Percentiles rank a stretch among this genome's conserved stretches.
phyloP scores from a whole-genome alignment of 2,113 vertebrate species.

The Cyrtonyx montezumae region DNA sequence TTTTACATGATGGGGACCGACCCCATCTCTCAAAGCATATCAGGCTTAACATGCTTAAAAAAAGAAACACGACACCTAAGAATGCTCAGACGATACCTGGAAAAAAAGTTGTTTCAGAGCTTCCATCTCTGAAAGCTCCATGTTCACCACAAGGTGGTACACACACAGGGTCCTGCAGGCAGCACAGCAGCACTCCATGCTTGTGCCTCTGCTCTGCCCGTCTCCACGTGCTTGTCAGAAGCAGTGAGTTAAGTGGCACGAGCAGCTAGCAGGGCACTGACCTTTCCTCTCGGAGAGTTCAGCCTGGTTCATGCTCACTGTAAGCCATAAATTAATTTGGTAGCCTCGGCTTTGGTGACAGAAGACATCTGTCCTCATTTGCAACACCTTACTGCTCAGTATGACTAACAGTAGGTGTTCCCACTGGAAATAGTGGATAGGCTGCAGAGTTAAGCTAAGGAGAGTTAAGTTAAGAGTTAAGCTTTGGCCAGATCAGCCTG shows the following conservation, averaged over 20 bases:
- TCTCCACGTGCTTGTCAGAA: not conserved
- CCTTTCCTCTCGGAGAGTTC: conserved; percentile 21
- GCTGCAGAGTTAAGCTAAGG: conserved; percentile 6
- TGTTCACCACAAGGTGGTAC: not conserved
- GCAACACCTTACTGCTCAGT: not conserved
- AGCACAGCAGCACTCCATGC: not conserved
- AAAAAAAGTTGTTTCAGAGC: not conserved
- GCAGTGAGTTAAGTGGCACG: not conserved
- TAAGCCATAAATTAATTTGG: conserved; percentile 32
- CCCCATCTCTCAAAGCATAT: not conserved
- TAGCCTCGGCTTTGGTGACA: not conserved
- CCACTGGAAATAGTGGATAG: not conserved
- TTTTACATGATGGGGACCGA: not conserved
- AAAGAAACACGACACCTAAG: not conserved
- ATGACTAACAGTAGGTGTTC: conserved; percentile 1
- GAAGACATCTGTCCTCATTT: conserved; percentile 46
- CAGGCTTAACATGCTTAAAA: not conserved
- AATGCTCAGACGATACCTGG: not conserved
- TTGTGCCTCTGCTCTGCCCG: not conserved
- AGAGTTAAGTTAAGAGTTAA: conserved; percentile 2
- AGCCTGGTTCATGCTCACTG: not conserved
- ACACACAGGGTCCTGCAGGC: not conserved
- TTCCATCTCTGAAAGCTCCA: not conserved
- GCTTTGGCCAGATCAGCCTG: not conserved
- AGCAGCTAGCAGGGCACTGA: conserved; percentile 7